These are phyloP conservation scores for Silurus lanzhouensis DNA, from an alignment of 2,797 vertebrate genomes.

Conservation along the genomic window DNA sequence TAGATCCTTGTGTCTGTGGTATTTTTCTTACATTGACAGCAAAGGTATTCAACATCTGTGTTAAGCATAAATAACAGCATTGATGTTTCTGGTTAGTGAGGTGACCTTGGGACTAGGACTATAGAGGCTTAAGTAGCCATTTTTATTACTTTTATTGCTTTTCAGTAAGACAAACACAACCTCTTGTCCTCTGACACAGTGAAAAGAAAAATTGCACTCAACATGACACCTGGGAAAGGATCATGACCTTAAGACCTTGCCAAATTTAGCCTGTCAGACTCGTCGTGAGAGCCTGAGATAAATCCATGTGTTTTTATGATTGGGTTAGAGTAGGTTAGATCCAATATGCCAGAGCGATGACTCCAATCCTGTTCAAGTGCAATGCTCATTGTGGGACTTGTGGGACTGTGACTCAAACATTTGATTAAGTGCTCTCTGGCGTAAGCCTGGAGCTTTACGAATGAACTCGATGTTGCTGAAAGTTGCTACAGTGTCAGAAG, in stretches of 20 bases:
- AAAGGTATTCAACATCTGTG: background rate
- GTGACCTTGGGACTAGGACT: slow-evolving; percentile 6
- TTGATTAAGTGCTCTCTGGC: background rate
- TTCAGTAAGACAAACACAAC: background rate
- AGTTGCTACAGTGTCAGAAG: background rate
- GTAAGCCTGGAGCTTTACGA: background rate
- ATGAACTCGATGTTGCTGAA: background rate
- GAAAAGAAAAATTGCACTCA: slow-evolving; percentile 68
- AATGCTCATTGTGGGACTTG: background rate
- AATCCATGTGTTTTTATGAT: slow-evolving; percentile 15
- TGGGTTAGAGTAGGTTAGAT: background rate
- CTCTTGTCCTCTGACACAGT: background rate
- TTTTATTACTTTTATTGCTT: background rate
- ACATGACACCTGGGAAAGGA: slow-evolving; percentile 63
- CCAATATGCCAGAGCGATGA: background rate
- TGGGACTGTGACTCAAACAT: background rate
- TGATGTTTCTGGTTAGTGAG: slow-evolving; percentile 1
- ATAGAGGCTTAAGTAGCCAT: background rate
- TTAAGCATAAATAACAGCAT: background rate
- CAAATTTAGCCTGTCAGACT: slow-evolving; percentile 50
- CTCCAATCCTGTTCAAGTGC: slow-evolving; percentile 17
- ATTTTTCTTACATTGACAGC: background rate
- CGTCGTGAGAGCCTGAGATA: background rate
- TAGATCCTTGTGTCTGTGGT: background rate
- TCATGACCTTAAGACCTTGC: slow-evolving; percentile 43